Base-by-base conservation (phyloP, 1,140 invertebrate genomes). In the Nixonia krombeini region DNA sequence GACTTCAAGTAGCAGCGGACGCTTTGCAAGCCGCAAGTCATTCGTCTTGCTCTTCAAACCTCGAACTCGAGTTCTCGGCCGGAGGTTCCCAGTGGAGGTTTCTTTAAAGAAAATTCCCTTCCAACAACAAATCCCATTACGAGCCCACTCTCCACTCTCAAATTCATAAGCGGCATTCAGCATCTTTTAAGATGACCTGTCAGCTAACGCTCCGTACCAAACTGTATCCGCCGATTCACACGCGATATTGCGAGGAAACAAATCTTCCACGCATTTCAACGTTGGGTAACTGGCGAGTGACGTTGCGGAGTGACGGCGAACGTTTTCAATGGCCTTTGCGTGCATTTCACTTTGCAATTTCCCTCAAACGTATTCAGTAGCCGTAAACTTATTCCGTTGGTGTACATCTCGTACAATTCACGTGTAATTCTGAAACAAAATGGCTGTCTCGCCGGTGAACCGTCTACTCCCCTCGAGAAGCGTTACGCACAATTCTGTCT, bases 21-120 rank as follows among this genome's bases (percentile, higher is more conserved):
- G 75, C 59, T 62, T 66, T 66, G 50, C 67, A 50, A 78, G 70
- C 44, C 70, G 76, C 78, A 80, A 80, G 78, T 80, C 78, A 80
- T 80, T 76, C 62, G 72, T 65, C 55, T 53, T 51, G 63, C 47
- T 66, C 72, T 74, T 61, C 62, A 70, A 68, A 65, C 49, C 66
- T 70, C 70, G 70, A 52, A 38, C 57, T 62, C 63, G 49, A 58
- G 42, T 73, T 76, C 68, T 69, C 47, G 67, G 58, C 66, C 65
- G n/a, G n/a, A 65, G 37, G 58, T 73, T 69, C 59, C 59, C 57
- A 70, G 74, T 71, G 71, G 69, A 77, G 73, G 72, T 72, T 67
- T 57, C 64, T 62, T 70, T 61, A 7, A 76, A 76, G 72, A 62
- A 74, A 78, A 69, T 63, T 44, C 65, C 66, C 68, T 64, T 52